Evolutionary conservation across 2,888 invertebrate species (phyloP).

Genomic region (Drosophila kambysellisi): DNA sequence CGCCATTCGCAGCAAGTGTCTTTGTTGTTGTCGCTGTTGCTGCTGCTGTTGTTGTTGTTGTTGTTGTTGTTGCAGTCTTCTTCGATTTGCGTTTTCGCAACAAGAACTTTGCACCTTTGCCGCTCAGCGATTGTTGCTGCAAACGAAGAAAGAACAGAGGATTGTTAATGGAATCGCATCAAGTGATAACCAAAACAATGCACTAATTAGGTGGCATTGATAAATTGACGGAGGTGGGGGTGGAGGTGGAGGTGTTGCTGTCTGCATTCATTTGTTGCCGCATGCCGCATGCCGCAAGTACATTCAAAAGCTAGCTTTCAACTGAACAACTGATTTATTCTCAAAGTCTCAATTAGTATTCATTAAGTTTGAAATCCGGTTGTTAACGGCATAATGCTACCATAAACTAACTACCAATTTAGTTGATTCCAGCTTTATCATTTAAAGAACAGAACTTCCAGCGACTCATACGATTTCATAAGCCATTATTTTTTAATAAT

Average conservation of each 20-base stretch:
- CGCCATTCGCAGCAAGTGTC: slow-evolving; percentile 37
- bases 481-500: neutral
- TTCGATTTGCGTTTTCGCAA: slow-evolving; percentile 82
- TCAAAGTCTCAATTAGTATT: neutral
- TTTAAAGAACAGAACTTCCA: neutral
- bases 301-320: neutral
- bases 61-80: slow-evolving; percentile 51
- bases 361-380: neutral
- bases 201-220: neutral
- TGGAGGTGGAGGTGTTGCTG: neutral
- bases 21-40: slow-evolving; percentile 11
- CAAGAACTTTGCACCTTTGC: slow-evolving; percentile 81
- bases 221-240: neutral
- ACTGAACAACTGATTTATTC: neutral
- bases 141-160: slow-evolving; percentile 34
- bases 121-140: slow-evolving; percentile 72
- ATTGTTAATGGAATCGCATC: neutral
- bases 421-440: neutral
- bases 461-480: neutral
- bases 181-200: slow-evolving; percentile 6
- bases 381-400: neutral
- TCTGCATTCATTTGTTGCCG: neutral
- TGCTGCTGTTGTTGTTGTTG: neutral
- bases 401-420: neutral
- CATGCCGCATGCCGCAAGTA: neutral